A percentile compares a stretch with the other conserved stretches of the same genome.
These are phyloP conservation scores for Albula goreensis DNA, from an alignment of 2,113 vertebrate species.

Conservation along the genomic window DNA sequence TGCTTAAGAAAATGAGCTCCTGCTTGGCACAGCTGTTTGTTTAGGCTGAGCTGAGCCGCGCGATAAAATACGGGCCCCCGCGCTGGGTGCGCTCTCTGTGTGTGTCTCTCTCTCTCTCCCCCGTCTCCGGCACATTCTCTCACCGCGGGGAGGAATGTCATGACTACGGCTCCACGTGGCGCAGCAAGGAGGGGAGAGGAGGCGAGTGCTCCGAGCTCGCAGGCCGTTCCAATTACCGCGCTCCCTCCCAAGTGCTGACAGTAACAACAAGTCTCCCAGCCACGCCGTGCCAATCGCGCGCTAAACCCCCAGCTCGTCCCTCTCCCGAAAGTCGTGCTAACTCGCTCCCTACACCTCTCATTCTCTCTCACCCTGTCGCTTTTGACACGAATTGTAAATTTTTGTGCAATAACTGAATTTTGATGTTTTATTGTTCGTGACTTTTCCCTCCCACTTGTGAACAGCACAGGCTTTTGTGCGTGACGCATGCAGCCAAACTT, in stretches of 20 bases:
- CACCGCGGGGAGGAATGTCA: constrained; percentile 68
- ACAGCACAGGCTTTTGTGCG: constrained; percentile 46
- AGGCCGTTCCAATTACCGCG: constrained; percentile 57
- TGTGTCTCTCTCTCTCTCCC: neutral
- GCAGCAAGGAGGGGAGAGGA: constrained; percentile 41
- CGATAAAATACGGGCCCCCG: constrained; percentile 54
- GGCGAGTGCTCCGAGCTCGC: constrained; percentile 33
- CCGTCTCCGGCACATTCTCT: constrained; percentile 41
- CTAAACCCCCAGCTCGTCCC: constrained; percentile 56
- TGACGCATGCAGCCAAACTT: constrained; percentile 43
- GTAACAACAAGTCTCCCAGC: constrained; percentile 52
- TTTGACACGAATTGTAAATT: constrained; percentile 42
- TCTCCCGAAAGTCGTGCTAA: constrained; percentile 46
- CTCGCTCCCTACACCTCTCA: constrained; percentile 45
- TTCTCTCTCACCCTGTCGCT: constrained; percentile 6
- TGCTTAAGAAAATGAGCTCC: constrained; percentile 54
- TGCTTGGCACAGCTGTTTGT: constrained; percentile 55
- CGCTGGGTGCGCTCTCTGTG: constrained; percentile 33
- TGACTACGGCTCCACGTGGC: constrained; percentile 71
- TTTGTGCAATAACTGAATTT: neutral
- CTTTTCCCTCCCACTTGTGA: constrained; percentile 37
- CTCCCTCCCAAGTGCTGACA: constrained; percentile 56
- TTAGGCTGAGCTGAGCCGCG: constrained; percentile 37
- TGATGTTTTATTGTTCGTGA: constrained; percentile 40
- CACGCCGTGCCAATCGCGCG: constrained; percentile 63